Evolutionary conservation across 2,797 vertebrate genomes (phyloP).

Genomic region (Gambusia yucatana): DNA sequence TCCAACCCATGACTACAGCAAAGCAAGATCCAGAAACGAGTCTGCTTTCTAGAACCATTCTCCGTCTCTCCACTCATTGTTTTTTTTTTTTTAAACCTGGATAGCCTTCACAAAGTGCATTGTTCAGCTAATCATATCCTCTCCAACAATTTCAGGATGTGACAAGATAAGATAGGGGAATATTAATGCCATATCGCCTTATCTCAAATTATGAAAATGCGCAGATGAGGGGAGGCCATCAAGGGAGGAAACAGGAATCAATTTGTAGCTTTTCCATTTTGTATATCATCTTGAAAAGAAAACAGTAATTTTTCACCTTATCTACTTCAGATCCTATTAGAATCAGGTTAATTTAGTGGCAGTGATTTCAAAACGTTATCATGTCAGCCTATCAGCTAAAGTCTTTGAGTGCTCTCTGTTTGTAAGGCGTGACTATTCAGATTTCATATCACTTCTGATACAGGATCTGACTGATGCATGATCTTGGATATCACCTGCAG

Average conservation of each 20-base stretch:
- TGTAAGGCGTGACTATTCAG: slow-evolving; percentile 69
- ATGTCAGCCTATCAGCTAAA: slow-evolving; percentile 69
- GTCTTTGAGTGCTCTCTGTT: slow-evolving; percentile 80
- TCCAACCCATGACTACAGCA: slow-evolving; percentile 19
- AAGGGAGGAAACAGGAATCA: slow-evolving; percentile 78
- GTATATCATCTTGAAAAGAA: slow-evolving; percentile 83
- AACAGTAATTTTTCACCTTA: slow-evolving; percentile 83
- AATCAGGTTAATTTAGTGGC: slow-evolving; percentile 85
- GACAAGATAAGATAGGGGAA: slow-evolving; percentile 84
- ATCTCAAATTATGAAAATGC: slow-evolving; percentile 81
- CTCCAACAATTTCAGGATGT: slow-evolving; percentile 85
- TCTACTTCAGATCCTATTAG: slow-evolving; percentile 84
- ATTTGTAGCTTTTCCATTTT: slow-evolving; percentile 80
- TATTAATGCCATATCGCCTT: slow-evolving; percentile 83
- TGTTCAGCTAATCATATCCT: slow-evolving; percentile 86
- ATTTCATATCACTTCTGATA: slow-evolving; percentile 72
- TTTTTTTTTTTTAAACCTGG: slow-evolving; percentile 40
- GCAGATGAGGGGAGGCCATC: slow-evolving; percentile 57
- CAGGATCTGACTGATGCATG: slow-evolving; percentile 61
- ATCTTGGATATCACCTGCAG: slow-evolving; percentile 66
- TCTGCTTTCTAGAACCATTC: slow-evolving; percentile 62
- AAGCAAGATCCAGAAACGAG: slow-evolving; percentile 72
- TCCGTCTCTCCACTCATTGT: slow-evolving; percentile 72
- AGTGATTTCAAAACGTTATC: slow-evolving; percentile 77
- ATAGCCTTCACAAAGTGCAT: slow-evolving; percentile 82